Evolutionary conservation across 2,888 invertebrate genomes (phyloP).

Genomic region (Hypolimnas misippus): DNA sequence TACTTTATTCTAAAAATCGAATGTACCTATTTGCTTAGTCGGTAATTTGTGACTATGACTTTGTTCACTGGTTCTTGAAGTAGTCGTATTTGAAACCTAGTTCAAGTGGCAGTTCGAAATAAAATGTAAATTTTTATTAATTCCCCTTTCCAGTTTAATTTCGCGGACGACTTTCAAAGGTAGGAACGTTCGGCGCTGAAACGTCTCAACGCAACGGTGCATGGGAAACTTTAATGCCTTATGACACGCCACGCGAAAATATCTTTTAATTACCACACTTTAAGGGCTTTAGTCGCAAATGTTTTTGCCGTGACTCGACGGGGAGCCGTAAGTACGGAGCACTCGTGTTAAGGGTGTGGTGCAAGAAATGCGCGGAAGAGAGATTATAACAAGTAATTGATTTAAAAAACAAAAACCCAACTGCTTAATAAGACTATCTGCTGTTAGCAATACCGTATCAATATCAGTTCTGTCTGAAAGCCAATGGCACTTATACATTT

Average conservation of each 20-base stretch:
- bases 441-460: too few relatives aligned
- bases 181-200: constrained; percentile 60
- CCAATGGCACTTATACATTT: too few relatives aligned
- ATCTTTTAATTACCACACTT: constrained; percentile 72
- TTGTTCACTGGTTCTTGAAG: constrained; percentile 23
- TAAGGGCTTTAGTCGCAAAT: constrained; percentile 71
- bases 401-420: too few relatives aligned
- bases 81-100: constrained; percentile 27
- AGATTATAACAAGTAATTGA: too few relatives aligned
- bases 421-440: too few relatives aligned
- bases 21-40: too few relatives aligned
- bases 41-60: too few relatives aligned
- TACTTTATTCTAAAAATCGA: too few relatives aligned
- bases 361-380: constrained; percentile 36
- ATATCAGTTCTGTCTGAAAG: too few relatives aligned
- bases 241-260: constrained; percentile 75
- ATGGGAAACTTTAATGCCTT: constrained; percentile 59
- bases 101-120: constrained; percentile 29
- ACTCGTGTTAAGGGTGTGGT: constrained; percentile 59
- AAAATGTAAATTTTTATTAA: constrained; percentile 59
- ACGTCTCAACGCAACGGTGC: constrained; percentile 63
- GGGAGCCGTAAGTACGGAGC: constrained; percentile 59
- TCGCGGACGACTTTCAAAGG: constrained; percentile 64
- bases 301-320: constrained; percentile 58
- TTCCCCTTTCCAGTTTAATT: constrained; percentile 69